phyloP scores from a whole-genome alignment of 1,140 invertebrate genomes.

The Meteorus sp. region DNA sequence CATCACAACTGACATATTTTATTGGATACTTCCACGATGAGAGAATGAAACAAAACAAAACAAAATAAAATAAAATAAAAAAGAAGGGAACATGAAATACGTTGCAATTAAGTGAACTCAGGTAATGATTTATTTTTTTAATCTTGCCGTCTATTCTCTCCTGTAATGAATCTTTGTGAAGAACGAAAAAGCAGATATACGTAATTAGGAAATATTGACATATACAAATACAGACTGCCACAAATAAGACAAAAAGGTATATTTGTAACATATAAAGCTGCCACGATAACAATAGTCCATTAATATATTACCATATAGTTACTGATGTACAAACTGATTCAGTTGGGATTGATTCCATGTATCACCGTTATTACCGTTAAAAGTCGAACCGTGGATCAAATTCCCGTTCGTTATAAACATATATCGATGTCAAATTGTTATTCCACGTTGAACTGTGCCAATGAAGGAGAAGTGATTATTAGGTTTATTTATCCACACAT shows the following conservation, averaged over 20 bases:
- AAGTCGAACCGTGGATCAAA: constrained; percentile 47
- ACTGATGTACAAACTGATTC: constrained; percentile 29
- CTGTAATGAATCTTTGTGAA: too few relatives aligned
- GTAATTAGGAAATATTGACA: not conserved
- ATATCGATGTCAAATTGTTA: constrained; percentile 15
- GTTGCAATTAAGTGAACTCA: too few relatives aligned
- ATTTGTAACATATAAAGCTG: constrained; percentile 16
- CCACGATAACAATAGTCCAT: constrained; percentile 17
- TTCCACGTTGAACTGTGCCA: constrained; percentile 46
- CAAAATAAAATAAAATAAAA: too few relatives aligned
- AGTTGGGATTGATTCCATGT: constrained; percentile 20
- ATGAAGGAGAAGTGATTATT: constrained; percentile 18
- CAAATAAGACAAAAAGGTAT: constrained; percentile 11
- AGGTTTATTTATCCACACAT: not conserved
- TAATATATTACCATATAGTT: constrained; percentile 17
- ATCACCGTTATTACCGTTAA: constrained; percentile 32
- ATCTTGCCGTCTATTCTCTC: too few relatives aligned
- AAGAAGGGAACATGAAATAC: too few relatives aligned
- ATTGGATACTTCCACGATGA: too few relatives aligned
- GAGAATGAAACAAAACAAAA: too few relatives aligned
- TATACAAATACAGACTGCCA: not conserved
- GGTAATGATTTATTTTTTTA: too few relatives aligned
- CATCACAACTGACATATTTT: too few relatives aligned
- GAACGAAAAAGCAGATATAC: not conserved
- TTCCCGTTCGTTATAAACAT: constrained; percentile 39